Evolutionary conservation across 2,113 vertebrate genomes (phyloP), one percentile per base, ranked within the genome.

Genomic region (Solenodon paradoxus): DNA sequence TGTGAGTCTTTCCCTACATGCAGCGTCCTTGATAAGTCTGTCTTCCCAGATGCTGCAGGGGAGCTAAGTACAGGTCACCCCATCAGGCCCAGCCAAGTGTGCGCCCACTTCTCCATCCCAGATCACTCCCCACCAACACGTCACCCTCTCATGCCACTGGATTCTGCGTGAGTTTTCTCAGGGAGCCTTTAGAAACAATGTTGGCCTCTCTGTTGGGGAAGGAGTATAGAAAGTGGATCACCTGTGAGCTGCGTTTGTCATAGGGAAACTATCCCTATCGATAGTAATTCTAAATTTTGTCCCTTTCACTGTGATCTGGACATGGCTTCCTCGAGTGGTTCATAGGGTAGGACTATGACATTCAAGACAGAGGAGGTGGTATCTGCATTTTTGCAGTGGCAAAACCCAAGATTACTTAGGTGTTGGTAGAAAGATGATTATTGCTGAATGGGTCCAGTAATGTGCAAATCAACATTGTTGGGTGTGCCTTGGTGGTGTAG

Each of bases 261-360:
- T 0, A 55, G 47, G 2, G 16, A 9, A n/a, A n/a, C n/a, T 32
- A 30, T 4, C 32, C 59, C 59, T 24, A 17, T 66, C 13, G 32
- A n/a, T 0, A 42, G 35, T 9, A 45, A 57, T 15, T 71, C 13
- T 35, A 69, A 90, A 11, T 59, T n/a, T 63, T 63, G 57, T 81
- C 38, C 35, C 35, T 94, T 89, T 82, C 59, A 32, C 6, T 74
- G 0, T 51, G 7, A 66, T 94, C 72, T 68, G 57, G 66, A 78
- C 63, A 24, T 38, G 38, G 79, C 92, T 96, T 95, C 95, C 96
- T 91, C 90, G 93, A 61, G 89, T 96, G 94, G 94, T 40, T 68
- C 28, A 74, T 2, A 57, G 32, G 26, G 63, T 51, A 38, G 30
- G 45, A 45, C 16, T 40, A 71, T 79, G 6, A 30, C 32, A 59